These are phyloP conservation scores for Glyphotaelius pellucidus DNA, from an alignment of 2,888 invertebrate species.

Conservation along the genomic window DNA sequence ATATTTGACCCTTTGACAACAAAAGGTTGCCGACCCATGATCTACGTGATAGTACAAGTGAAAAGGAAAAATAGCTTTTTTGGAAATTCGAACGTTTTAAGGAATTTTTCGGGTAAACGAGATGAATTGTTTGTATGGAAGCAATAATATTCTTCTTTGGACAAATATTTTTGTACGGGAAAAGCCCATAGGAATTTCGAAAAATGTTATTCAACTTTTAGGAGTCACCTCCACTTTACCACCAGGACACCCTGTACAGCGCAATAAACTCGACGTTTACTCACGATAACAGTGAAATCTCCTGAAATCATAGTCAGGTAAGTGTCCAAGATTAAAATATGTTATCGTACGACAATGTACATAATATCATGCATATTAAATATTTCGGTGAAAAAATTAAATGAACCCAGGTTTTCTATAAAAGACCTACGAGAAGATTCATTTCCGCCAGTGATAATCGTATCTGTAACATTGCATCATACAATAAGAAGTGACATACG, in stretches of 20 bases:
- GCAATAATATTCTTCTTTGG: too few species aligned
- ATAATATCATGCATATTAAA: neutral
- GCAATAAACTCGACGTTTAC: neutral
- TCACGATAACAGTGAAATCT: conserved; percentile 1
- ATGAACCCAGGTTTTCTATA: neutral
- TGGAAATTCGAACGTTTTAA: too few species aligned
- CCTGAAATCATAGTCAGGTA: neutral
- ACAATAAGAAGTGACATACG: neutral
- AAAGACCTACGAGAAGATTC: neutral
- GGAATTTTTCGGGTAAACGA: too few species aligned
- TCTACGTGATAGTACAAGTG: too few species aligned
- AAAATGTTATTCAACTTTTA: too few species aligned
- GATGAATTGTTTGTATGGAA: too few species aligned
- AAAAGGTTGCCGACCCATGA: too few species aligned
- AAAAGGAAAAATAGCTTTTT: too few species aligned
- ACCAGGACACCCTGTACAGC: neutral
- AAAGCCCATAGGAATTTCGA: too few species aligned
- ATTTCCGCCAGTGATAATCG: neutral
- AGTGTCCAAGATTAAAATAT: neutral
- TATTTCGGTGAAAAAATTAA: neutral
- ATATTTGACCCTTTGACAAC: too few species aligned
- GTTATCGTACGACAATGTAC: neutral
- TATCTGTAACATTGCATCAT: neutral
- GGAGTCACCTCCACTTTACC: too few species aligned
- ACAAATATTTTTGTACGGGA: too few species aligned